Conservation (phyloP, 2,797 vertebrate species). For the Glossophaga mutica region DNA sequence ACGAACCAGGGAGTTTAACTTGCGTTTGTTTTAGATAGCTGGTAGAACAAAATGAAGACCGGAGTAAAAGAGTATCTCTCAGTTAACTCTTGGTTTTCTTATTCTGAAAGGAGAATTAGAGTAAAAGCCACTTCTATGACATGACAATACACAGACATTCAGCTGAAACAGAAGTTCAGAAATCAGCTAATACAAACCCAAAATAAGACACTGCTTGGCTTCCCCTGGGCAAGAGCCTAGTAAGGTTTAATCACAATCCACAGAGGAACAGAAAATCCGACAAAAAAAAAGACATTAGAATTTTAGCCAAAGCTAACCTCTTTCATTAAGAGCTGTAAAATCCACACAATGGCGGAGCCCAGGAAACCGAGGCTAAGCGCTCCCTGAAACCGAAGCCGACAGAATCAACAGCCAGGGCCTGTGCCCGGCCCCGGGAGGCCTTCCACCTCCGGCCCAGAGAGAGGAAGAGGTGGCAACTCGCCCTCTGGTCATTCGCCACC, state of each 20-base stretch:
- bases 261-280: slow-evolving; percentile 41
- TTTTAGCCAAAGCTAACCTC: slow-evolving; percentile 53
- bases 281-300: slow-evolving; percentile 16
- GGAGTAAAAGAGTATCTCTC: neutral
- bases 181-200: neutral
- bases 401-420: slow-evolving; percentile 49
- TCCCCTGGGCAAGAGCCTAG: slow-evolving; percentile 61
- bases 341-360: slow-evolving; percentile 60
- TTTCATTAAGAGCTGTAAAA: slow-evolving; percentile 65
- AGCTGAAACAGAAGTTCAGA: neutral
- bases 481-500: neutral
- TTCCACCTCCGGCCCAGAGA: neutral
- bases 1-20: neutral
- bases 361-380: slow-evolving; percentile 5
- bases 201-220: neutral
- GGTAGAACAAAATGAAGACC: neutral
- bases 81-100: neutral
- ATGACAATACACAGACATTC: neutral
- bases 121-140: neutral
- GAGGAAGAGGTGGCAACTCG: neutral
- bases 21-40: neutral
- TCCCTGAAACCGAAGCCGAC: slow-evolving; percentile 36
- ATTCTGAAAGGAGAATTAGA: neutral
- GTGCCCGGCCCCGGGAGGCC: neutral
- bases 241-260: slow-evolving; percentile 76